These are phyloP conservation scores for Ictidomys tridecemlineatus DNA, from an alignment of 2,113 vertebrate species.

Conservation along the genomic window DNA sequence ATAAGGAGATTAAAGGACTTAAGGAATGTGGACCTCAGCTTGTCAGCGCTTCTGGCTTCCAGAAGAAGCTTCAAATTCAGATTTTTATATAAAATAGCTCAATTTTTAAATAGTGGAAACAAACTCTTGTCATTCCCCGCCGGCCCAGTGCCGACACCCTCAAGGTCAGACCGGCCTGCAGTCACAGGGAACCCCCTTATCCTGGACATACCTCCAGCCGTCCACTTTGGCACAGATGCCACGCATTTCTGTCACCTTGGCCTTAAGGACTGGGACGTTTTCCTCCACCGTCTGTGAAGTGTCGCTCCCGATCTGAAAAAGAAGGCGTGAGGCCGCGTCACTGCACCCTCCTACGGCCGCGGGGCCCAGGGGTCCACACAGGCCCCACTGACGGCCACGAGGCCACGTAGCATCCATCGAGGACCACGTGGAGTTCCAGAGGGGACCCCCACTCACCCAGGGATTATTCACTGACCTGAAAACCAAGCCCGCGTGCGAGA, in stretches of 20 bases:
- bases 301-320: conserved; percentile 82
- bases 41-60: background rate
- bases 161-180: fast-evolving
- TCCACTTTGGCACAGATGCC: conserved; percentile 79
- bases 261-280: conserved; percentile 76
- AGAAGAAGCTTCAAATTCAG: background rate
- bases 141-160: background rate
- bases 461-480: background rate
- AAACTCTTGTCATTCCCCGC: background rate
- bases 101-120: background rate
- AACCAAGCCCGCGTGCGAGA: background rate
- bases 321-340: fast-evolving
- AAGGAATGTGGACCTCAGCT: background rate
- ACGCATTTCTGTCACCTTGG: conserved; percentile 80
- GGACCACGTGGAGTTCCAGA: background rate
- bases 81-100: background rate
- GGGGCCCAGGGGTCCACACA: background rate
- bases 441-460: background rate
- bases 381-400: fast-evolving
- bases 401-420: fast-evolving
- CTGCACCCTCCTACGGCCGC: fast-evolving
- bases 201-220: conserved; percentile 82
- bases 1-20: background rate
- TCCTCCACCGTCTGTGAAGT: conserved; percentile 81
- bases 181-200: background rate